Evolutionary conservation across 2,888 invertebrate genomes (phyloP).

Genomic region (Pyrrhopygopsis socrates): DNA sequence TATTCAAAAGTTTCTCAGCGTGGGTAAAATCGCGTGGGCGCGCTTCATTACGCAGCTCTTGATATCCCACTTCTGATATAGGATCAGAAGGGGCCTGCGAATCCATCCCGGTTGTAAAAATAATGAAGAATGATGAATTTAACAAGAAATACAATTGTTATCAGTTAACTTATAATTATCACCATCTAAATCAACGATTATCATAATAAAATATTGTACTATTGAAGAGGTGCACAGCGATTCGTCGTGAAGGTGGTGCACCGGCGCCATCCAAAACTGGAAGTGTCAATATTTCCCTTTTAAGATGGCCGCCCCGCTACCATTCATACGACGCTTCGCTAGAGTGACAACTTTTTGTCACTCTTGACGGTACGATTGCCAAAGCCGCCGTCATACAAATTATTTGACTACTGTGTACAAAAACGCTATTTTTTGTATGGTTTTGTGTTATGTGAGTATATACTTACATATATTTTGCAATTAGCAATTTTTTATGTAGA

Average conservation of each 20-base stretch:
- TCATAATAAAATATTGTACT: not conserved
- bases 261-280: not conserved
- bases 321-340: not conserved
- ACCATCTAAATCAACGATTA: not conserved
- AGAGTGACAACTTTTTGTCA: conserved; percentile 11
- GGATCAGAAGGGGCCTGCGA: not conserved
- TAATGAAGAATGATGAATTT: too few relatives aligned
- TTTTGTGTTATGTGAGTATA: too few relatives aligned
- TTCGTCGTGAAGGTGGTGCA: not conserved
- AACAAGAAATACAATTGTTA: not conserved
- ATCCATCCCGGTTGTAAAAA: too few relatives aligned
- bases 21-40: not conserved
- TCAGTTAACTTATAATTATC: too few relatives aligned
- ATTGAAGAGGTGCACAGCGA: not conserved
- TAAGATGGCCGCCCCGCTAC: not conserved
- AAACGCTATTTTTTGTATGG: too few relatives aligned
- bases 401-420: too few relatives aligned
- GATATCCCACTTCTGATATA: conserved; percentile 10
- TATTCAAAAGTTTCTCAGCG: conserved; percentile 2
- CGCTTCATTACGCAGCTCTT: not conserved
- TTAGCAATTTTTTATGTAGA: too few relatives aligned
- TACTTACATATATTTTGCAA: too few relatives aligned
- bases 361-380: not conserved
- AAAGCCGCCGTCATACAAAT: conserved; percentile 49
- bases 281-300: not conserved